Evolutionary conservation across 2,888 invertebrate species (phyloP).

Genomic region (Mythimna vitellina): DNA sequence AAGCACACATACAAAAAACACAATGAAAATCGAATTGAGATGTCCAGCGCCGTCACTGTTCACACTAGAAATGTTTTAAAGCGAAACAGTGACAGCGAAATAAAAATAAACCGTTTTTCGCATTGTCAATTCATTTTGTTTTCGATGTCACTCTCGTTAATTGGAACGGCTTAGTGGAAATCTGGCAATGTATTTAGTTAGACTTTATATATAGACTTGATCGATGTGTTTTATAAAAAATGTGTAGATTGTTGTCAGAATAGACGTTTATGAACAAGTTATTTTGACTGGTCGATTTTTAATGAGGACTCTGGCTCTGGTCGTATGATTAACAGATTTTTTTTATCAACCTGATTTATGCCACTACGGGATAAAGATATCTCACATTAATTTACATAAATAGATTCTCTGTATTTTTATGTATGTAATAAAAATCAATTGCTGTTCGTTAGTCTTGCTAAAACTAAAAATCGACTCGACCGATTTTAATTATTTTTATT

Average conservation of each 20-base stretch:
- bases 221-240: conserved; percentile 45
- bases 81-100: conserved; percentile 28
- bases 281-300: conserved; percentile 45
- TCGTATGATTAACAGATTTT: not conserved
- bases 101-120: conserved; percentile 21
- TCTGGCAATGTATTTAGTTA: conserved; percentile 26
- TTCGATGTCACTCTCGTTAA: conserved; percentile 47
- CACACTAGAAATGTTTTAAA: conserved; percentile 46
- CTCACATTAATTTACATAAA: too few species aligned
- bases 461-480: too few species aligned
- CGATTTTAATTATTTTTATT: too few species aligned
- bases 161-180: conserved; percentile 60
- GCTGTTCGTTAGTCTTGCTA: too few species aligned
- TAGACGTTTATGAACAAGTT: conserved; percentile 31
- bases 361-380: too few species aligned
- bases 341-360: too few species aligned
- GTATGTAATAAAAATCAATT: too few species aligned
- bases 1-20: conserved; percentile 40
- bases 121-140: conserved; percentile 44
- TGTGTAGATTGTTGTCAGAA: conserved; percentile 46
- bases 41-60: conserved; percentile 41
- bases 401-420: too few species aligned
- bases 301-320: conserved; percentile 10
- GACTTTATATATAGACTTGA: conserved; percentile 5
- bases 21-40: conserved; percentile 55